Conservation (phyloP, 2,797 vertebrate genomes). For the Champsocephalus esox region DNA sequence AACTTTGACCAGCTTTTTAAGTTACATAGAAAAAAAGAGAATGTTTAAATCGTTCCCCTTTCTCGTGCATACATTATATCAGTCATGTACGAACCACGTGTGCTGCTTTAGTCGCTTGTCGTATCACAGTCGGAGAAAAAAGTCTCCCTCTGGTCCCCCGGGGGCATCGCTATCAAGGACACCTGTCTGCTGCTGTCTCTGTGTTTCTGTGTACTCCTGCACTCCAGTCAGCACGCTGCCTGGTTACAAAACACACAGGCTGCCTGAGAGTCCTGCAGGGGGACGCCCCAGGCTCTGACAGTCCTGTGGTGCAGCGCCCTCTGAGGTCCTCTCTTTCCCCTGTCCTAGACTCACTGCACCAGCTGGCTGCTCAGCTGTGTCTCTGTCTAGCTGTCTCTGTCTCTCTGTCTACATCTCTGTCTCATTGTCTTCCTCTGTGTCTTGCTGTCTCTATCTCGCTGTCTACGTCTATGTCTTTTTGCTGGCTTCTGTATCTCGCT, state of each 20-base stretch:
- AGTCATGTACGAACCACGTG: constrained; percentile 3
- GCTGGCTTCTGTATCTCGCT: too few relatives aligned
- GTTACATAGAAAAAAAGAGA: neutral
- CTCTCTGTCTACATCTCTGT: constrained; percentile 12
- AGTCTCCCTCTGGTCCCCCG: constrained; percentile 55
- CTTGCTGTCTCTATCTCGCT: constrained; percentile 19
- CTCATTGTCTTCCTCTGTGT: neutral
- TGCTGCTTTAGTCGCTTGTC: constrained; percentile 50
- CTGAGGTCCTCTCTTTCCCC: constrained; percentile 40
- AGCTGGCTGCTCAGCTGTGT: neutral
- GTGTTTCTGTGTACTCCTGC: constrained; percentile 61
- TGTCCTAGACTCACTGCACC: constrained; percentile 14
- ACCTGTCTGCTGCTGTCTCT: constrained; percentile 73
- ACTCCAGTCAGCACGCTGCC: constrained; percentile 65
- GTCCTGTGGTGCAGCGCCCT: constrained; percentile 56
- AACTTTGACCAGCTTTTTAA: constrained; percentile 10
- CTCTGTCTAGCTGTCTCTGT: constrained; percentile 60
- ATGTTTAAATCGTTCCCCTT: neutral
- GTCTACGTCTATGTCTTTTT: too few relatives aligned
- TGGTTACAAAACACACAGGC: constrained; percentile 71
- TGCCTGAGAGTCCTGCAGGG: constrained; percentile 66
- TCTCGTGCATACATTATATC: neutral
- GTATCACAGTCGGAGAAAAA: constrained; percentile 57
- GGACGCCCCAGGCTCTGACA: constrained; percentile 64
- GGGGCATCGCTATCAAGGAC: constrained; percentile 71